Evolutionary conservation across 2,888 invertebrate species (phyloP).

Genomic region (Hirtodrosophila histrioides): DNA sequence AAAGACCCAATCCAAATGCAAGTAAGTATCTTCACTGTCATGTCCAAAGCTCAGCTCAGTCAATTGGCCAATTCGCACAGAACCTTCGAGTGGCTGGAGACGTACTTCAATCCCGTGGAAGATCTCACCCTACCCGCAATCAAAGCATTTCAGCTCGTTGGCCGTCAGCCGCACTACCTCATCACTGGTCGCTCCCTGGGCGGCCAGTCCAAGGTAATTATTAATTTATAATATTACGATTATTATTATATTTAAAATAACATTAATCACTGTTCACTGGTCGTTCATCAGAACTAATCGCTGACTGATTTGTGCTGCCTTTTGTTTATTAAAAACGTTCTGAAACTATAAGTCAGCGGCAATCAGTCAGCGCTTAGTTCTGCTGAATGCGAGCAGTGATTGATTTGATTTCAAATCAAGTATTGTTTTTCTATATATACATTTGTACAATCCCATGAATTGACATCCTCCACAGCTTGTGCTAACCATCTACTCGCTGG

Average conservation of each 20-base stretch:
- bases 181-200: conserved; percentile 65
- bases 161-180: conserved; percentile 65
- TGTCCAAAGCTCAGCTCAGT: too few relatives aligned
- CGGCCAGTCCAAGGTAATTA: conserved; percentile 62
- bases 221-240: not conserved
- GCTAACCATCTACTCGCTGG: conserved; percentile 69
- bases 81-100: conserved; percentile 79
- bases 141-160: conserved; percentile 67
- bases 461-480: conserved; percentile 57
- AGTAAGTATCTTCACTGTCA: conserved; percentile 28
- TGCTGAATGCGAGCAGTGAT: too few relatives aligned
- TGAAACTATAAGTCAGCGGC: too few relatives aligned
- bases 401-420: too few relatives aligned
- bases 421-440: not conserved
- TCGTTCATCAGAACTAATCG: too few relatives aligned
- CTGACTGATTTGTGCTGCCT: too few relatives aligned
- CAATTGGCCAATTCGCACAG: conserved; percentile 38
- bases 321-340: too few relatives aligned
- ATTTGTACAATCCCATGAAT: not conserved
- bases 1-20: conserved; percentile 60
- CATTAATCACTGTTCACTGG: too few relatives aligned
- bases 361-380: too few relatives aligned
- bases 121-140: conserved; percentile 74
- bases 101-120: conserved; percentile 78
- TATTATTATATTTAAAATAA: not conserved